Conservation (phyloP, 1,140 invertebrate genomes). For the Thaumatotibia leucotreta region DNA sequence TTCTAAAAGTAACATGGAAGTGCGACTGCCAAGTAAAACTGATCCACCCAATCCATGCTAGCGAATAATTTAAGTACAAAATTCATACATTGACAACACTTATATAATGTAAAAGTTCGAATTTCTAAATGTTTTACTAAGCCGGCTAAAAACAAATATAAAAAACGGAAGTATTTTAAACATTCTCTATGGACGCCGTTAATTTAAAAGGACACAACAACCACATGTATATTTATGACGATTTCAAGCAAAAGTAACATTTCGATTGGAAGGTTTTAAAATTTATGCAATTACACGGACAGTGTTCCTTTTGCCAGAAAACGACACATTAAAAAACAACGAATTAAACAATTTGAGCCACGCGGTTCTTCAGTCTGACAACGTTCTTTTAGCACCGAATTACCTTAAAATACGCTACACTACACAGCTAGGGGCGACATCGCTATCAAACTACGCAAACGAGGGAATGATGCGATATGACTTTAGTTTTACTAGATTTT, state of each 20-base stretch:
- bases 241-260: background rate
- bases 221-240: background rate
- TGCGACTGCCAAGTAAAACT: background rate
- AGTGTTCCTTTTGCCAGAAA: background rate
- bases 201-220: background rate
- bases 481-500: slow-evolving; percentile 18
- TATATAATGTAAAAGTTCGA: background rate
- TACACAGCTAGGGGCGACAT: slow-evolving; percentile 51
- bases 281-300: no score
- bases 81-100: background rate
- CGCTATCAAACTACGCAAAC: slow-evolving; percentile 57
- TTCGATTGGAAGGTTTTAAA: no score
- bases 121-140: background rate
- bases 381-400: slow-evolving; percentile 62
- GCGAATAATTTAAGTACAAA: background rate
- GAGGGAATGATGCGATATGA: slow-evolving; percentile 65
- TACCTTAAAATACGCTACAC: slow-evolving; percentile 53
- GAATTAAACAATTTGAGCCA: slow-evolving; percentile 43
- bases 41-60: background rate
- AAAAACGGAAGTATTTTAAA: background rate
- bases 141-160: background rate
- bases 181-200: background rate
- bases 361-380: slow-evolving; percentile 50
- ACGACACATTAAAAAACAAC: background rate
- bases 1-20: background rate